Percentiles rank a stretch among this genome's conserved stretches.
Evolutionary conservation across 2,797 vertebrate genomes (phyloP).

Genomic region (Malurus leucopterus): DNA sequence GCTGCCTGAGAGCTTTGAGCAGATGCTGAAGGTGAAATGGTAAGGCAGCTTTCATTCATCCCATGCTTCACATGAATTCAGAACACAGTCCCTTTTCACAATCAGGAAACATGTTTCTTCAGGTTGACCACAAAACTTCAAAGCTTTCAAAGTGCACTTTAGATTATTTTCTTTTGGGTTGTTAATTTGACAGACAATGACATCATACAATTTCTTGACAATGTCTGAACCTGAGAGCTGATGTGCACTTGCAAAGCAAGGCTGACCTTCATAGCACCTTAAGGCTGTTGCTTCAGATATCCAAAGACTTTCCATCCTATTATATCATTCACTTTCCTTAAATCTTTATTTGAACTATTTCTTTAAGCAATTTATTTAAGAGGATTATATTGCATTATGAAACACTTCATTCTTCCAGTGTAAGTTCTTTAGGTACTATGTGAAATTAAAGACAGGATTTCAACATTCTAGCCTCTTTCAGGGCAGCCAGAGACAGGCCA

Average conservation of each 20-base stretch:
- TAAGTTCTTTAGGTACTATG: background rate
- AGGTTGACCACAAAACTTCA: background rate
- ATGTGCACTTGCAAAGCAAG: background rate
- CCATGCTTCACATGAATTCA: background rate
- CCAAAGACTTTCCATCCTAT: background rate
- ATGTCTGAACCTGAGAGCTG: background rate
- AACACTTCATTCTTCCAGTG: background rate
- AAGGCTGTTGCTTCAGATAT: background rate
- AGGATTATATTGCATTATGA: background rate
- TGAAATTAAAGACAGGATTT: background rate
- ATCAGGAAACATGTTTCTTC: background rate
- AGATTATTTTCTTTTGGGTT: background rate
- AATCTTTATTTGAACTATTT: background rate
- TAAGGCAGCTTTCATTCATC: conserved; percentile 50
- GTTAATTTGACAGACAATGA: background rate
- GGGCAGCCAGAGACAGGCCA: background rate
- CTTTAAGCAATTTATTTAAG: background rate
- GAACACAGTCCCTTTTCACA: background rate
- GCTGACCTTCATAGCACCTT: background rate
- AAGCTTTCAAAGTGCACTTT: background rate
- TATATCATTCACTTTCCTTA: background rate
- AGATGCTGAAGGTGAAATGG: conserved; percentile 86
- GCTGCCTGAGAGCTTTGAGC: conserved; percentile 84
- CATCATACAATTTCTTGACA: background rate
- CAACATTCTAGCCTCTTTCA: background rate